phyloP scores from a whole-genome alignment of 1,140 invertebrate species.

The Drosophila parvula region DNA sequence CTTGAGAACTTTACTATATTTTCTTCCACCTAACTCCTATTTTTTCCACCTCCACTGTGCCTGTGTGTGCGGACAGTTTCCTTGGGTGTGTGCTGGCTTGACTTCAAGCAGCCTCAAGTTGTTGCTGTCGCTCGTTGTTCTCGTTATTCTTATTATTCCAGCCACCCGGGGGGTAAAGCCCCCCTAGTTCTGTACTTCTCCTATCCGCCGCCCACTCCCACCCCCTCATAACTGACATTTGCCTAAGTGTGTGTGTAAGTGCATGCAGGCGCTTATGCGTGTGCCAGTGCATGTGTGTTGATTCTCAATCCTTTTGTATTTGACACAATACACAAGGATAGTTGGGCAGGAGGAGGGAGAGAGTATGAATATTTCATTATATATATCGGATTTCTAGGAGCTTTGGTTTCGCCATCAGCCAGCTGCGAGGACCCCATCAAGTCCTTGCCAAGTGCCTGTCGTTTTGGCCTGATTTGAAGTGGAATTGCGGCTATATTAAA shows the following conservation, averaged over 20 bases:
- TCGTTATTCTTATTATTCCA: constrained; percentile 75
- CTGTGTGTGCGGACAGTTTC: constrained; percentile 5
- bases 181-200: not conserved
- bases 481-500: constrained; percentile 15
- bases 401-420: constrained; percentile 47
- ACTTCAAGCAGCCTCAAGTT: constrained; percentile 67
- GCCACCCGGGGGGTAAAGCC: constrained; percentile 11
- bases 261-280: constrained; percentile 16
- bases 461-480: constrained; percentile 63
- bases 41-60: not conserved
- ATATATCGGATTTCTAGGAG: constrained; percentile 71
- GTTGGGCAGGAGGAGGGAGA: constrained; percentile 4
- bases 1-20: too few relatives aligned
- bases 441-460: constrained; percentile 47
- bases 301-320: constrained; percentile 77
- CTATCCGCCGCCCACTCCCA: not conserved
- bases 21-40: not conserved
- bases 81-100: constrained; percentile 19
- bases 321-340: constrained; percentile 67
- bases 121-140: constrained; percentile 62
- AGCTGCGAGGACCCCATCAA: constrained; percentile 56
- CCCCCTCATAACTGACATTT: constrained; percentile 57
- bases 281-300: constrained; percentile 31
- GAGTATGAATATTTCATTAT: constrained; percentile 77
- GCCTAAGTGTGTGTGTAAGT: constrained; percentile 50